Evolutionary conservation across 2,888 invertebrate genomes (phyloP).

Genomic region (Platynereis dumerilii): DNA sequence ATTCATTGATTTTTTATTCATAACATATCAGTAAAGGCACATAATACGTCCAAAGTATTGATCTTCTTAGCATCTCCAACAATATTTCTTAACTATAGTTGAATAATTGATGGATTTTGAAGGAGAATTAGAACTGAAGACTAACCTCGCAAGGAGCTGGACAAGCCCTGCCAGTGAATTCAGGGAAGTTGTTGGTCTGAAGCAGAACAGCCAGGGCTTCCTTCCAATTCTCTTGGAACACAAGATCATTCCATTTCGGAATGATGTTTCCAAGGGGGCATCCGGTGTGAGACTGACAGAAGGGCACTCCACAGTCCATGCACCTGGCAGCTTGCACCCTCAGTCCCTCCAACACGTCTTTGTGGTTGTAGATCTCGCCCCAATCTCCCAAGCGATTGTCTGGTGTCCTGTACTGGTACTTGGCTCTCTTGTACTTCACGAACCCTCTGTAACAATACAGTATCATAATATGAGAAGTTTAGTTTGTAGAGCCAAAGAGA

Average conservation of each 20-base stretch:
- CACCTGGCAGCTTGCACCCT: slow-evolving; percentile 69
- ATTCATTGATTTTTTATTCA: no score
- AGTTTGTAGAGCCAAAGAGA: no score
- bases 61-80: no score
- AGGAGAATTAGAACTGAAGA: no score
- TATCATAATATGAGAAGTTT: no score
- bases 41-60: no score
- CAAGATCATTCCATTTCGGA: slow-evolving; percentile 97
- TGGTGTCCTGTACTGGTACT: slow-evolving; percentile 82
- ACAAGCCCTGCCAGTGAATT: slow-evolving; percentile 86
- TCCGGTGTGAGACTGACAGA: slow-evolving; percentile 93
- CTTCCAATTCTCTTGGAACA: slow-evolving; percentile 93
- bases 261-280: slow-evolving; percentile 98
- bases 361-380: slow-evolving; percentile 93
- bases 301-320: slow-evolving; percentile 99
- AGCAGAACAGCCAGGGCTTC: slow-evolving; percentile 90
- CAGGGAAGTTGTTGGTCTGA: slow-evolving; percentile 99
- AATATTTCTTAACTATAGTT: no score
- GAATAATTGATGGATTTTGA: no score
- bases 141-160: slow-evolving; percentile 88
- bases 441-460: slow-evolving; percentile 76
- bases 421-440: slow-evolving; percentile 93
- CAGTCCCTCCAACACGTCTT: slow-evolving; percentile 82
- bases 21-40: no score
- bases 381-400: slow-evolving; percentile 89